phyloP scores from a whole-genome alignment of 2,888 invertebrate genomes.

The Drosophila imparisetae region DNA sequence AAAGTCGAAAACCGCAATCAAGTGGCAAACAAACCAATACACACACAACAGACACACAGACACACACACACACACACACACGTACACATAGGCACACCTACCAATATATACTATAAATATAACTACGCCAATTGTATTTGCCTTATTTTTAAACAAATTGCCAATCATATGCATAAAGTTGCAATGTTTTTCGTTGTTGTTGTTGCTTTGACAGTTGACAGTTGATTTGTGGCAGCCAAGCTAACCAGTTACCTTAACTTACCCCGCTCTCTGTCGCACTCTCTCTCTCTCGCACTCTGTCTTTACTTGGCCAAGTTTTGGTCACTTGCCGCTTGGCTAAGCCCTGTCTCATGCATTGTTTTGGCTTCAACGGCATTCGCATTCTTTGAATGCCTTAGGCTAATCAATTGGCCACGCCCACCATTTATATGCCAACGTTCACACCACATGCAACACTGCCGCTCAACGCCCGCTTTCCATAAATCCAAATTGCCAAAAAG shows the following conservation, averaged over 20 bases:
- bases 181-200: conserved; percentile 5
- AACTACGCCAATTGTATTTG: conserved; percentile 26
- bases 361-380: conserved; percentile 51
- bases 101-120: not conserved
- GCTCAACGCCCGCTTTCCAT: not conserved
- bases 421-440: conserved; percentile 1
- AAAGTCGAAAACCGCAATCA: conserved; percentile 73
- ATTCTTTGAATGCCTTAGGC: conserved; percentile 23
- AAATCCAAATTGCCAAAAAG: not conserved
- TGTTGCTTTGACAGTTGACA: conserved; percentile 16
- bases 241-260: not conserved
- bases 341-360: conserved; percentile 43
- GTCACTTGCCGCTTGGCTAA: conserved; percentile 50
- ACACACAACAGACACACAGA: conserved; percentile 16
- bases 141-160: conserved; percentile 66
- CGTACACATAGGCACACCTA: conserved; percentile 9
- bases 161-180: conserved; percentile 52
- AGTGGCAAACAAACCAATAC: conserved; percentile 66
- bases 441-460: not conserved
- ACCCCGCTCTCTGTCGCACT: too few species aligned
- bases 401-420: conserved; percentile 31
- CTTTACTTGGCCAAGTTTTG: conserved; percentile 58
- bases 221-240: conserved; percentile 20
- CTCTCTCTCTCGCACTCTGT: not conserved
- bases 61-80: conserved; percentile 6